phyloP scores from a whole-genome alignment of 2,888 invertebrate genomes.

The Tyria jacobaeae region DNA sequence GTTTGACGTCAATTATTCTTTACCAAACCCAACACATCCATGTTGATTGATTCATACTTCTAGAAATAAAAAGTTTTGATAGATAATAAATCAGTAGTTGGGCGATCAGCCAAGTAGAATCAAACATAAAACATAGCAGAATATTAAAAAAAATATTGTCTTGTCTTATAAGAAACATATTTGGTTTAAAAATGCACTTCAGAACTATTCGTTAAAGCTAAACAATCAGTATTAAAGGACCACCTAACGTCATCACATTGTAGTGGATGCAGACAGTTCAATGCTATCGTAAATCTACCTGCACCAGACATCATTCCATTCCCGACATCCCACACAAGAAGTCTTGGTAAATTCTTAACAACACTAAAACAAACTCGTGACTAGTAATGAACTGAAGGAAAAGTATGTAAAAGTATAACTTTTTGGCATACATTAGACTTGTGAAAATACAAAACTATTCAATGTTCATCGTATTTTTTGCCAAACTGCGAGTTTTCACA shows the following conservation, averaged over 20 bases:
- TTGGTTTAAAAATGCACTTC: neutral
- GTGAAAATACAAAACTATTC: too few species aligned
- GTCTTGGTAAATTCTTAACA: neutral
- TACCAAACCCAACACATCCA: slow-evolving; percentile 12
- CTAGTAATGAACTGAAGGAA: neutral
- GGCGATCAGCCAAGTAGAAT: neutral
- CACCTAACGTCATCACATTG: neutral
- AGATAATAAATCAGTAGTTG: slow-evolving; percentile 6
- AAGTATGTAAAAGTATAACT: neutral
- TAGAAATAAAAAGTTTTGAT: slow-evolving; percentile 15
- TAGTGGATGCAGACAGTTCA: neutral
- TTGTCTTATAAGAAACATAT: neutral
- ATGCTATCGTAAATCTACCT: slow-evolving; percentile 6
- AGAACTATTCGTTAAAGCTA: neutral
- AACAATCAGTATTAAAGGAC: neutral
- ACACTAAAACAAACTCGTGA: neutral
- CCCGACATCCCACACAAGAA: neutral
- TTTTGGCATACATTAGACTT: too few species aligned
- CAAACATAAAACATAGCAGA: neutral
- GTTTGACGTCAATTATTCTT: slow-evolving; percentile 21
- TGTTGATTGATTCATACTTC: slow-evolving; percentile 17
- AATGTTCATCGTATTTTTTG: too few species aligned
- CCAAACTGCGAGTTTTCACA: too few species aligned
- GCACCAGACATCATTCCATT: neutral
- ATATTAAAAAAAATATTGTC: neutral